A percentile compares a stretch with the other conserved stretches of the same genome.
These are phyloP conservation scores for Caenorhabditis tropicalis DNA, from an alignment of 1,140 invertebrate genomes.

Conservation along the genomic window DNA sequence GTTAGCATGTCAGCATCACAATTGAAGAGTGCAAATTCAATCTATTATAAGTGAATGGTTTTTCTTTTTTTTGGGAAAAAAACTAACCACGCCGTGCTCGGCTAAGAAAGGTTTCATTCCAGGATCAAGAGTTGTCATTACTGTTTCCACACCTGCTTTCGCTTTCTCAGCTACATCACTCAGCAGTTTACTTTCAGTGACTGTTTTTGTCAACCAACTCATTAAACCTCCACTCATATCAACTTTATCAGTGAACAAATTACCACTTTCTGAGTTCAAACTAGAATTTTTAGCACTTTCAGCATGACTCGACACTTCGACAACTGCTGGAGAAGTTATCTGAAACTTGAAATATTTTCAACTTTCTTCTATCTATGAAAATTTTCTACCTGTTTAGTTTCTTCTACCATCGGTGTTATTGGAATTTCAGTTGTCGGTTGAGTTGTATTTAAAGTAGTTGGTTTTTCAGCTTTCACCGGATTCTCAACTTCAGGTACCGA, in stretches of 20 bases:
- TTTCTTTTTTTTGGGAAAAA: not conserved
- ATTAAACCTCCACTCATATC: constrained; percentile 52
- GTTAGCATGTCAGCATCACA: not conserved
- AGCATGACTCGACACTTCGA: not conserved
- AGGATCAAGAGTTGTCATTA: constrained; percentile 49
- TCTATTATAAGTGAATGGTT: not conserved
- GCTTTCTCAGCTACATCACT: constrained; percentile 49
- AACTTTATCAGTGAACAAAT: not conserved
- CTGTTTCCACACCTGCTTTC: constrained; percentile 42
- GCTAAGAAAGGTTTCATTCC: constrained; percentile 48
- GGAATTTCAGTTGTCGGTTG: not conserved
- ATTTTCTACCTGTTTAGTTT: not conserved
- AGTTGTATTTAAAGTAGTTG: not conserved
- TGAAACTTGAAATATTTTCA: not conserved
- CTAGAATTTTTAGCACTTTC: not conserved
- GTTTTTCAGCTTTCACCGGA: not conserved
- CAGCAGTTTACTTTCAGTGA: constrained; percentile 48
- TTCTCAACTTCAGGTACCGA: not conserved
- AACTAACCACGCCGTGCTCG: constrained; percentile 39
- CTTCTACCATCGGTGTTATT: not conserved
- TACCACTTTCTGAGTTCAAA: not conserved
- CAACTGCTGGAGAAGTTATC: constrained; percentile 6
- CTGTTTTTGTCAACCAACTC: constrained; percentile 50
- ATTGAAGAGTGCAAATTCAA: constrained; percentile 18
- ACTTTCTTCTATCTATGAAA: not conserved